Conservation (phyloP, 2,113 vertebrate genomes). For the Dromaius novaehollandiae region DNA sequence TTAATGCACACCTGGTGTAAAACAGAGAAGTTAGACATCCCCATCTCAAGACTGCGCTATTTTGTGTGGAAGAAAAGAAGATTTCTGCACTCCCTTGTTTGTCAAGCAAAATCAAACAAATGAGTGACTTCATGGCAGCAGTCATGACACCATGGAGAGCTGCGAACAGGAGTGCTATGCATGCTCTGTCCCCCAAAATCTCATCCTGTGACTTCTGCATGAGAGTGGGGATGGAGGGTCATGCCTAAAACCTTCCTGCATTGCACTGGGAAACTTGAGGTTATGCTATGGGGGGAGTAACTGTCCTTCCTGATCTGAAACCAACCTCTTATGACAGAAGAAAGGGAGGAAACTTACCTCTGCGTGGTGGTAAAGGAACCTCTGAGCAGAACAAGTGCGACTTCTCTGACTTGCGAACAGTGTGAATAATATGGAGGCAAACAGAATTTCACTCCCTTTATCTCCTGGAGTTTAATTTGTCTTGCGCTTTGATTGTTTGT, state of each 20-base stretch:
- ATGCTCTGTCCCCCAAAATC: neutral
- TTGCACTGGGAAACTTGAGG: neutral
- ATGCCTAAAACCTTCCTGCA: neutral
- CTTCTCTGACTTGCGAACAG: neutral
- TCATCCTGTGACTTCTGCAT: fast-evolving
- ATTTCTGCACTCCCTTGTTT: neutral
- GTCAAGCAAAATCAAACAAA: neutral
- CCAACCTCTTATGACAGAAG: neutral
- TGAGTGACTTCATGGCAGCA: neutral
- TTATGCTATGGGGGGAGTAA: neutral
- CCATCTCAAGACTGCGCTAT: neutral
- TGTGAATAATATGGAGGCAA: neutral
- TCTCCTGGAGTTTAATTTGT: constrained; percentile 1
- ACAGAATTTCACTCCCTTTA: neutral
- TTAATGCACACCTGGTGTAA: no score
- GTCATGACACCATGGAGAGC: fast-evolving
- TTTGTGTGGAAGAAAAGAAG: neutral
- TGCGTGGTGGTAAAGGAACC: neutral
- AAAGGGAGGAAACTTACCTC: neutral
- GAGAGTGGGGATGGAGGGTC: neutral
- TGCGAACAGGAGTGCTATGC: neutral
- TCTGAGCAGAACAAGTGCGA: neutral
- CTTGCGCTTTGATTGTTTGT: constrained; percentile 2
- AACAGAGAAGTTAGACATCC: neutral
- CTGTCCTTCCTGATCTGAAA: neutral